These are phyloP conservation scores for Sturnira hondurensis DNA, from an alignment of 2,113 vertebrate species.

Conservation along the genomic window DNA sequence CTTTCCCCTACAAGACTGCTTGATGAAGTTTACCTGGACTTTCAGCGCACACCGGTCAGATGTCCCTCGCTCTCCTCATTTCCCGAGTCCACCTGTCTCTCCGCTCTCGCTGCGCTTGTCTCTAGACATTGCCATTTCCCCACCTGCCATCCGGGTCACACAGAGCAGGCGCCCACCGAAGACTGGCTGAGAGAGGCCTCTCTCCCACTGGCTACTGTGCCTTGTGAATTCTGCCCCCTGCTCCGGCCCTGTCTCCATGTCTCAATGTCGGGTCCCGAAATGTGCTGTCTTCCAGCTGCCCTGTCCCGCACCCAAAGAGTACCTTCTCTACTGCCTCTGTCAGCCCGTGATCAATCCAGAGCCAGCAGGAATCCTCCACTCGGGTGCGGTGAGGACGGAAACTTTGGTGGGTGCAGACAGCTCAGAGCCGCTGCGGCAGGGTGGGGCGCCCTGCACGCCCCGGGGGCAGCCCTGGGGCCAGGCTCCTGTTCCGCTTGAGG, in stretches of 20 bases:
- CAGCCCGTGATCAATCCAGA: rapidly evolving
- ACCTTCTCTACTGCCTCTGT: not conserved
- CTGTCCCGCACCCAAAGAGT: rapidly evolving
- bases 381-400: not conserved
- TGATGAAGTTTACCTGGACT: not conserved
- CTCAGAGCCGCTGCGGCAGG: not conserved
- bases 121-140: rapidly evolving
- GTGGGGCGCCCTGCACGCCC: not conserved
- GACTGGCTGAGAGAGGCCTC: not conserved
- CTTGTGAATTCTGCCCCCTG: not conserved
- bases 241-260: rapidly evolving
- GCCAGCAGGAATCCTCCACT: not conserved
- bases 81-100: no score
- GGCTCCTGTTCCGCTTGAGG: not conserved
- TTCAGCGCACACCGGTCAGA: rapidly evolving
- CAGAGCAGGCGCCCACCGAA: rapidly evolving
- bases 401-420: not conserved
- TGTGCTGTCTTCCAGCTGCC: rapidly evolving
- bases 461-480: no score
- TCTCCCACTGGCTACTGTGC: rapidly evolving
- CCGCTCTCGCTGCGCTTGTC: rapidly evolving
- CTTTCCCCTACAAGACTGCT: not conserved
- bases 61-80: rapidly evolving
- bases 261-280: rapidly evolving
- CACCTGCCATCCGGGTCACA: rapidly evolving